Evolutionary conservation across 1,140 invertebrate genomes (phyloP), one percentile per base, ranked within the genome.

Genomic region (Anastatus disparis): DNA sequence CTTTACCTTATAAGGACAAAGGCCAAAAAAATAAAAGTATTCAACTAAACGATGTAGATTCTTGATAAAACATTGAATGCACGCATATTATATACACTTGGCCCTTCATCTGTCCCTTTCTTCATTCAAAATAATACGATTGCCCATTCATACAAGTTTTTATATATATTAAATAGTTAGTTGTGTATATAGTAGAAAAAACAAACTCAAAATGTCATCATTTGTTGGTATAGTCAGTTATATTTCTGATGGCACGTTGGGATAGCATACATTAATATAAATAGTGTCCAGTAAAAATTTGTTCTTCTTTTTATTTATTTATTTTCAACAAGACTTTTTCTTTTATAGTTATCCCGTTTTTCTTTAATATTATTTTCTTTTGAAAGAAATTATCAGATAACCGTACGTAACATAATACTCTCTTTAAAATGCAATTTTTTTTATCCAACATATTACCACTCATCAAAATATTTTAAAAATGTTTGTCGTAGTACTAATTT

Each of bases 1-100:
- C 58, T 78, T 75, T 74, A 77, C 76, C 74, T 71, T 58, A 75
- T 74, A n/a, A 74, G 76, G 50, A 56, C 70, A 68, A 65, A 59
- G 40, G 42, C n/a, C n/a, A n/a, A n/a, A n/a, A n/a, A n/a, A n/a
- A n/a, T n/a, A 72, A 70, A 82, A 76, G 72, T 76, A 83, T 84
- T 84, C 81, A 83, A 76, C 74, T 76, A 77, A 78, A n/a, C n/a
- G n/a, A n/a, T 75, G 73, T 76, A 83, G 82, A 84, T 84, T 77
- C 72, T 73, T 73, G 83, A 84, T 84, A 84, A 84, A 84, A 82
- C 81, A 83, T 73, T 82, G 81, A 84, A 85, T 85, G 70, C 79
- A 31, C 58, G 71, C 58, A n/a, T n/a, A n/a, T n/a, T n/a, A n/a
- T n/a, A n/a, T n/a, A n/a, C 63, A 59, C 72, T 62, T 29, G 35